Percentiles rank a stretch among this genome's conserved stretches.
Evolutionary conservation across 2,888 invertebrate species (phyloP).

Genomic region (Drosophila antonietae): DNA sequence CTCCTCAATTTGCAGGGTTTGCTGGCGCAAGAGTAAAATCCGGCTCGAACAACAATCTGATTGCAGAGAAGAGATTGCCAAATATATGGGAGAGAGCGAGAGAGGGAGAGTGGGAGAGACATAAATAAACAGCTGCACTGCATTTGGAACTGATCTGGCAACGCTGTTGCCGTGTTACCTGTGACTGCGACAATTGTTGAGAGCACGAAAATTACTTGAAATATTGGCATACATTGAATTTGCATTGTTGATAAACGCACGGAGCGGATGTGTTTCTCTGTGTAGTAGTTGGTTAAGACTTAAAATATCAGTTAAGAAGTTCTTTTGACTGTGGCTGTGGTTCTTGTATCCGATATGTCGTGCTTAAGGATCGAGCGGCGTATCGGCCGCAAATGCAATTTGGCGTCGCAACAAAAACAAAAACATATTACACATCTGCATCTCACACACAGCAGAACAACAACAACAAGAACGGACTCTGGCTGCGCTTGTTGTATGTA

Average conservation of each 20-base stretch:
- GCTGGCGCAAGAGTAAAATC: slow-evolving; percentile 82
- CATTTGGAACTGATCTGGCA: slow-evolving; percentile 43
- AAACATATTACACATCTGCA: slow-evolving; percentile 76
- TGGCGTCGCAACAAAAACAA: slow-evolving; percentile 76
- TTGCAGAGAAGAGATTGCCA: neutral
- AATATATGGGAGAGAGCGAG: neutral
- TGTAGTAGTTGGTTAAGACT: slow-evolving; percentile 23
- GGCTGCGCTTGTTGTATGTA: slow-evolving; percentile 41
- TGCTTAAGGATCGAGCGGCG: slow-evolving; percentile 73
- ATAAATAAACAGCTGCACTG: slow-evolving; percentile 35
- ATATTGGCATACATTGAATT: slow-evolving; percentile 73
- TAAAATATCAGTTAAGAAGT: slow-evolving; percentile 15
- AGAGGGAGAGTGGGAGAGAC: slow-evolving; percentile 10
- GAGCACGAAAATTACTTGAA: slow-evolving; percentile 83
- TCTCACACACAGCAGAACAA: slow-evolving; percentile 38
- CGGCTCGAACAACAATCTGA: slow-evolving; percentile 84
- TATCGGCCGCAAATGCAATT: slow-evolving; percentile 72
- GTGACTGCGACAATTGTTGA: slow-evolving; percentile 84
- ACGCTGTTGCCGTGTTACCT: slow-evolving; percentile 68
- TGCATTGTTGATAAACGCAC: slow-evolving; percentile 67
- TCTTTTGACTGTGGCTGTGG: slow-evolving; percentile 7
- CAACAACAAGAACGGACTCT: slow-evolving; percentile 36
- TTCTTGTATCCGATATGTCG: slow-evolving; percentile 22
- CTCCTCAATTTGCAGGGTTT: slow-evolving; percentile 77
- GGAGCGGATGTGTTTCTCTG: slow-evolving; percentile 33